phyloP scores from a whole-genome alignment of 1,140 invertebrate genomes.

The Drosophila tropicalis region DNA sequence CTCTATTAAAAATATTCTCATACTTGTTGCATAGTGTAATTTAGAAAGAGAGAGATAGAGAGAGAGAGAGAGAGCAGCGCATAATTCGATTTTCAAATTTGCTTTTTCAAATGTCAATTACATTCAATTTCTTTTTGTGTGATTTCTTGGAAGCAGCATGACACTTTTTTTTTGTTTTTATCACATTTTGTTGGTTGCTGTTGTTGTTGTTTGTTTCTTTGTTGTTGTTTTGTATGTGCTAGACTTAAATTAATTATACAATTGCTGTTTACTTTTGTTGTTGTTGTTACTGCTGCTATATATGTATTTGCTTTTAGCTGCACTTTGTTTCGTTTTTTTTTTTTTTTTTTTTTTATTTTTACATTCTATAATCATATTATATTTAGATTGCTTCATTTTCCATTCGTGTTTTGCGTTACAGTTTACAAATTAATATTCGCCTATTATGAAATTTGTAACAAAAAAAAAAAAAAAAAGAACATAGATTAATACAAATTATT shows the following conservation, averaged over 20 bases:
- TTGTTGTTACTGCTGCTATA: conserved; percentile 32
- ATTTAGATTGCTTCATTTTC: conserved; percentile 68
- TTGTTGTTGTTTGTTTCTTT: conserved; percentile 43
- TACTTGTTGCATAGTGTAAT: conserved; percentile 8
- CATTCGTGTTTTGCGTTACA: conserved; percentile 59
- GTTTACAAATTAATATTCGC: conserved; percentile 72
- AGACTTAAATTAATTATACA: conserved; percentile 71
- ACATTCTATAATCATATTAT: conserved; percentile 34
- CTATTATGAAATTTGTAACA: conserved; percentile 63
- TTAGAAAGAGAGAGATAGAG: neutral
- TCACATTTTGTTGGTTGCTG: conserved; percentile 65
- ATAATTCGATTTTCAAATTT: conserved; percentile 21
- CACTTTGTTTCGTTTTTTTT: neutral
- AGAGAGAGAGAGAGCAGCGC: neutral
- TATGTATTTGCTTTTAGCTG: neutral
- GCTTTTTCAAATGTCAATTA: conserved; percentile 16
- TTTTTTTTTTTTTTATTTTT: neutral
- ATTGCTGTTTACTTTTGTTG: conserved; percentile 49
- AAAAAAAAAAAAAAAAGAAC: conserved; percentile 1
- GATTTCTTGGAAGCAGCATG: conserved; percentile 70
- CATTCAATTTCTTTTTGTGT: conserved; percentile 40
- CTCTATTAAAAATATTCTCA: too few species aligned
- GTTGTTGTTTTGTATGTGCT: conserved; percentile 67
- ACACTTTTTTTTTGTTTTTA: conserved; percentile 54
- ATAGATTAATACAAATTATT: conserved; percentile 45